These are phyloP conservation scores for Dicyrtoma fusca DNA, from an alignment of 2,888 invertebrate species.

Conservation along the genomic window DNA sequence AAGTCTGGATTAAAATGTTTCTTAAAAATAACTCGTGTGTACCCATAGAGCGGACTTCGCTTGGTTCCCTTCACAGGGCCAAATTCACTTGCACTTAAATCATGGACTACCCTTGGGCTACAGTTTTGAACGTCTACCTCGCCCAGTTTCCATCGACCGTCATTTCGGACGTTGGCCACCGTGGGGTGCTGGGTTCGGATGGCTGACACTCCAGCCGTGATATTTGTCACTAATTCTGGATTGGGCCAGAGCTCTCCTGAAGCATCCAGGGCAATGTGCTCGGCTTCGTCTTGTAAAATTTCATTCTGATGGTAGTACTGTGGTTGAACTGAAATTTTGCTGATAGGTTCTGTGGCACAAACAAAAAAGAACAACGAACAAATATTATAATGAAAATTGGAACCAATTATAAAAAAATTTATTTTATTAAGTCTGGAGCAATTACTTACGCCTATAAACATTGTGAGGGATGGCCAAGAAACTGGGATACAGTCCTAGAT, in stretches of 20 bases:
- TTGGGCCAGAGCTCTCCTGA: not conserved
- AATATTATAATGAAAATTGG: too few species aligned
- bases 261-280: conserved; percentile 14
- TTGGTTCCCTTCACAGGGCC: not conserved
- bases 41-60: not conserved
- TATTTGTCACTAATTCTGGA: not conserved
- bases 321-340: too few species aligned
- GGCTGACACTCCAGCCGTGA: not conserved
- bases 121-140: not conserved
- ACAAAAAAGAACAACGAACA: too few species aligned
- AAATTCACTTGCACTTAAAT: not conserved
- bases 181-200: not conserved
- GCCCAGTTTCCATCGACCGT: not conserved
- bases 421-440: too few species aligned
- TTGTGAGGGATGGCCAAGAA: too few species aligned
- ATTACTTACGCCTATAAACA: too few species aligned
- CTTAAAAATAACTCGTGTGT: not conserved
- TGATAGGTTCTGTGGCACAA: too few species aligned
- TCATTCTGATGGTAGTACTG: too few species aligned
- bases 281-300: conserved; percentile 26
- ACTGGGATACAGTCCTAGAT: too few species aligned
- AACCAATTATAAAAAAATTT: too few species aligned
- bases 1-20: conserved; percentile 2
- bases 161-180: not conserved
- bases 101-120: not conserved